A percentile compares a stretch with the other conserved stretches of the same genome.
Evolutionary conservation across 2,113 vertebrate species (phyloP).

Genomic region (Anolis carolinensis): DNA sequence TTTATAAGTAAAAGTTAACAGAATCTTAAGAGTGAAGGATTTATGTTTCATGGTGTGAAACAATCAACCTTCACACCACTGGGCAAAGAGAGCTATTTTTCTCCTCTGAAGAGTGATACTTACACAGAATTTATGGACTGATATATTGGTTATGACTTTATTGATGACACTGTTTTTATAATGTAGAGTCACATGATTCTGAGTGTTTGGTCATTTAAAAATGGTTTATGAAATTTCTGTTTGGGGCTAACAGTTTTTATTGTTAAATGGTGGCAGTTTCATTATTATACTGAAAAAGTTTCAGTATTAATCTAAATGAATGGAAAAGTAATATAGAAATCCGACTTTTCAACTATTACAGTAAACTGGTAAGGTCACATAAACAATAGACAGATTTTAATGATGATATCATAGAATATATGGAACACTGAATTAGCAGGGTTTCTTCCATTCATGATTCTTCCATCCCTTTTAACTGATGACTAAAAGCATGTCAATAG

Average conservation of each 20-base stretch:
- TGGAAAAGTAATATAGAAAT: not conserved
- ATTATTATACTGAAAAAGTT: slow-evolving; percentile 9
- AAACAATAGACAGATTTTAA: not conserved
- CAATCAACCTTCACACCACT: slow-evolving; percentile 45
- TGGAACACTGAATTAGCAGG: not conserved
- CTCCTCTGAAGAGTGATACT: slow-evolving; percentile 27
- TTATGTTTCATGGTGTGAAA: slow-evolving; percentile 62
- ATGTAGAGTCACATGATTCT: slow-evolving; percentile 23
- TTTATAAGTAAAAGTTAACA: slow-evolving; percentile 72
- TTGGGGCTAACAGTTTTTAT: slow-evolving; percentile 12
- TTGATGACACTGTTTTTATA: slow-evolving; percentile 24
- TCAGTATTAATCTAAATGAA: slow-evolving; percentile 19
- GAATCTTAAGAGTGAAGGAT: slow-evolving; percentile 59
- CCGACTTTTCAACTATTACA: not conserved
- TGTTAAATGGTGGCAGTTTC: slow-evolving; percentile 5
- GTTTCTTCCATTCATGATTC: no score
- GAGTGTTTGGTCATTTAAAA: not conserved
- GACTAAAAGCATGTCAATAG: no score
- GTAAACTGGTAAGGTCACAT: not conserved
- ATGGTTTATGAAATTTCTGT: slow-evolving; percentile 21
- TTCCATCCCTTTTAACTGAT: no score
- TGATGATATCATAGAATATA: no score
- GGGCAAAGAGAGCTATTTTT: slow-evolving; percentile 56
- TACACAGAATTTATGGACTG: slow-evolving; percentile 12
- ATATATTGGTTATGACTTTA: slow-evolving; percentile 18